Conservation (phyloP, 2,888 invertebrate species). For the Pammene fasciana region DNA sequence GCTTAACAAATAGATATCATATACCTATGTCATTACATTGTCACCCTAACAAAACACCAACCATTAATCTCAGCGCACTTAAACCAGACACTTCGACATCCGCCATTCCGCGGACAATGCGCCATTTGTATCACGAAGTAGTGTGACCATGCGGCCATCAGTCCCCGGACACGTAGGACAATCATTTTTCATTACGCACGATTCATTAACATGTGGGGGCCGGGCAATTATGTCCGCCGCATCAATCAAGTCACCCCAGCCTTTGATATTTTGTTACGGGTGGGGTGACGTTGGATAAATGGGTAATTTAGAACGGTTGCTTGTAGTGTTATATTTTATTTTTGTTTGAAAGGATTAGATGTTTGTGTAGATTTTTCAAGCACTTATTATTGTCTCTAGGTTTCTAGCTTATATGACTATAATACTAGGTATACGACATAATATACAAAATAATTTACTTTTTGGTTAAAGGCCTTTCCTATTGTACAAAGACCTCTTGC, state of each 20-base stretch:
- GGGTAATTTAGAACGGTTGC: constrained; percentile 32
- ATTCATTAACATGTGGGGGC: constrained; percentile 79
- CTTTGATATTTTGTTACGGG: constrained; percentile 66
- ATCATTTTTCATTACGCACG: constrained; percentile 81
- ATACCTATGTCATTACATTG: constrained; percentile 17
- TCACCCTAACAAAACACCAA: constrained; percentile 31
- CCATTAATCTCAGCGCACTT: constrained; percentile 36
- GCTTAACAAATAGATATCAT: constrained; percentile 5
- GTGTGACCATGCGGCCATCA: constrained; percentile 63
- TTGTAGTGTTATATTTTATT: constrained; percentile 18
- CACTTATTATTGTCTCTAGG: not conserved
- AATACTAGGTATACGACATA: no score
- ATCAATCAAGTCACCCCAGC: constrained; percentile 75
- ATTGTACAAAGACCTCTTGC: no score
- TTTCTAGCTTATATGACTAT: not conserved
- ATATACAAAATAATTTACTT: no score
- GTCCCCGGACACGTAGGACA: constrained; percentile 51
- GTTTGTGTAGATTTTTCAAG: not conserved
- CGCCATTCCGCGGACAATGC: constrained; percentile 49
- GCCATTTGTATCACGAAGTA: constrained; percentile 66
- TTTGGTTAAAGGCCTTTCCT: no score
- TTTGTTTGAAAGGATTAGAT: not conserved
- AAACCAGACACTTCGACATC: constrained; percentile 40
- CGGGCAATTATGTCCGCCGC: constrained; percentile 76
- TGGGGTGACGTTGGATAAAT: constrained; percentile 37